Conservation (phyloP, 2,888 invertebrate species). For the Melanargia galathea region DNA sequence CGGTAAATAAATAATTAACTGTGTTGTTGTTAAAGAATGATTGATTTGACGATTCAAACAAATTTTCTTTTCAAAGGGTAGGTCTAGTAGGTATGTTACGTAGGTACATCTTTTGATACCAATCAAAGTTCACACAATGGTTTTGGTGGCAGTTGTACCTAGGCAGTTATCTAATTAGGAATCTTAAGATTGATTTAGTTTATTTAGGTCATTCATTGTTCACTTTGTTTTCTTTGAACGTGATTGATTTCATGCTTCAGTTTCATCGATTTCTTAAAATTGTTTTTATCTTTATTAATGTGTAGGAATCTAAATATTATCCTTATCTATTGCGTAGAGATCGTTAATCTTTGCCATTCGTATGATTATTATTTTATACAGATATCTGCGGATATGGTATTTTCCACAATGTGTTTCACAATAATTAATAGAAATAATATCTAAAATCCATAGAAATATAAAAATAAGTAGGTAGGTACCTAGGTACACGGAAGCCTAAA, state of each 20-base stretch:
- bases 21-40: background rate
- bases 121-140: background rate
- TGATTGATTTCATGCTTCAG: background rate
- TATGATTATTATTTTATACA: too few species aligned
- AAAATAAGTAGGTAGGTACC: too few species aligned
- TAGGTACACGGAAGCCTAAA: too few species aligned
- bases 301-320: background rate
- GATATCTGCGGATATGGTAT: too few species aligned
- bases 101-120: background rate
- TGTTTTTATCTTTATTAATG: background rate
- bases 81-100: too few species aligned
- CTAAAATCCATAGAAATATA: too few species aligned
- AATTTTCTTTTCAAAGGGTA: background rate
- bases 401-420: too few species aligned
- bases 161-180: background rate
- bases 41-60: background rate
- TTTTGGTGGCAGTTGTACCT: background rate
- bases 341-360: background rate
- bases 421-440: too few species aligned
- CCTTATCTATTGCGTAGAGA: background rate
- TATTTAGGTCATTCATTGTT: conserved; percentile 13
- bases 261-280: background rate
- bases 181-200: background rate
- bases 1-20: background rate
- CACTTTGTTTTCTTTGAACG: background rate